phyloP scores from a whole-genome alignment of 2,797 vertebrate species.

The Sebastes trivittatus region DNA sequence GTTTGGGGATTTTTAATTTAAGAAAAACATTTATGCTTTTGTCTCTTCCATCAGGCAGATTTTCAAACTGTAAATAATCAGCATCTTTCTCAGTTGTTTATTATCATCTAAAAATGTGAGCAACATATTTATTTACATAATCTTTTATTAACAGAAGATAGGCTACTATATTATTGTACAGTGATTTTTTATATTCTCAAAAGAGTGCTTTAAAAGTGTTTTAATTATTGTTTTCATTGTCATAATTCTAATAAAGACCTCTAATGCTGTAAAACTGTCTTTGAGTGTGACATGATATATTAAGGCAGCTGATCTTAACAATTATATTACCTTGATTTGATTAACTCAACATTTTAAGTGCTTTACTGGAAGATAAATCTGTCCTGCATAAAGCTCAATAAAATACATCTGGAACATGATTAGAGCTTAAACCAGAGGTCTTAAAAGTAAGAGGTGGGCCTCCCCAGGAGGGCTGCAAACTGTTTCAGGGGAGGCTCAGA shows the following conservation, averaged over 20 bases:
- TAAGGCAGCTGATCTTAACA: background rate
- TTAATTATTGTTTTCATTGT: slow-evolving; percentile 17
- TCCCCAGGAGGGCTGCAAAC: background rate
- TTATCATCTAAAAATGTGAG: slow-evolving; percentile 16
- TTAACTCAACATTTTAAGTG: background rate
- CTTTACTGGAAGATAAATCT: background rate
- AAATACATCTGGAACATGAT: background rate
- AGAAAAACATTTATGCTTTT: slow-evolving; percentile 21
- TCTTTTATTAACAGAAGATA: slow-evolving; percentile 43
- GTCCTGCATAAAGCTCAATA: background rate
- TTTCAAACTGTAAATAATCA: slow-evolving; percentile 58
- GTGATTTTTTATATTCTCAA: slow-evolving; percentile 31
- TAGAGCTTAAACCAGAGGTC: background rate
- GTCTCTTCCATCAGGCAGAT: slow-evolving; percentile 6
- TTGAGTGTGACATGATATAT: background rate
- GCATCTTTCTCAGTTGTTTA: slow-evolving; percentile 28
- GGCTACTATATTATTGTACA: slow-evolving; percentile 44
- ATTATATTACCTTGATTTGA: background rate
- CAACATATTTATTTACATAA: slow-evolving; percentile 68
- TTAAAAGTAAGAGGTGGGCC: too few relatives aligned
- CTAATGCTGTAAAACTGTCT: slow-evolving; percentile 41
- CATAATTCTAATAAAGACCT: slow-evolving; percentile 50
- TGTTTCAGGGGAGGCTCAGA: background rate
- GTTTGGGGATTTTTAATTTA: slow-evolving; percentile 37
- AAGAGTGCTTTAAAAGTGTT: slow-evolving; percentile 27